A percentile compares a stretch with the other conserved stretches of the same genome.
Evolutionary conservation across 2,797 vertebrate species (phyloP).

Genomic region (Manis pentadactyla): DNA sequence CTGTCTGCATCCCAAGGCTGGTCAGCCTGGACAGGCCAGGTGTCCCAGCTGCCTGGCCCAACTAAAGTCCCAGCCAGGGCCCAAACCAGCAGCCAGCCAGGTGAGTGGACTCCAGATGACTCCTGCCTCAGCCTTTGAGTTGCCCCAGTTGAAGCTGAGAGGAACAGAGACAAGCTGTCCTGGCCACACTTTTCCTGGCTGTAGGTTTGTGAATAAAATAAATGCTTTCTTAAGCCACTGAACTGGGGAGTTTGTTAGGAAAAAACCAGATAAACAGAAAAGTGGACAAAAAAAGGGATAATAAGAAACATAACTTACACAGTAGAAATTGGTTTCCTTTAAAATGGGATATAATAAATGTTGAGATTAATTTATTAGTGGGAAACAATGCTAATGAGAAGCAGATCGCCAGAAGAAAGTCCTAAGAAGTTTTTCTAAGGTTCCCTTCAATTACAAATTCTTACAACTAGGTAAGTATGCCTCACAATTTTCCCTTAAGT

Average conservation of each 20-base stretch:
- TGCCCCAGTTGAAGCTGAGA: background rate
- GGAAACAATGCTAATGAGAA: background rate
- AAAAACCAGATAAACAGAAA: background rate
- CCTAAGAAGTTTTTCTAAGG: background rate
- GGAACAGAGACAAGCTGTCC: background rate
- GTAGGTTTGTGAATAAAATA: background rate
- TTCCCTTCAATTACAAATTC: background rate
- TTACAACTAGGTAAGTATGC: background rate
- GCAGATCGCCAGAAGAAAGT: background rate
- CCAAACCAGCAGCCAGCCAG: background rate
- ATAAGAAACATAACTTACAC: background rate
- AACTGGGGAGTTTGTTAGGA: background rate
- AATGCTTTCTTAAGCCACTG: background rate
- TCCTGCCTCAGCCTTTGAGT: background rate
- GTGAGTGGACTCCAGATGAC: background rate
- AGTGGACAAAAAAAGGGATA: background rate
- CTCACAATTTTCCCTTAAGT: background rate
- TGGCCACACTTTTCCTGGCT: background rate
- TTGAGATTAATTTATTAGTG: background rate
- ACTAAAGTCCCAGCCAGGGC: background rate
- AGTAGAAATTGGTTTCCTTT: background rate
- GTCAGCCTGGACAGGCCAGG: too few species aligned
- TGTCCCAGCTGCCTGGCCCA: background rate
- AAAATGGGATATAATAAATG: background rate
- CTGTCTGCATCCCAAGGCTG: background rate